These are phyloP conservation scores for Branchellion lobata DNA, from an alignment of 2,888 invertebrate genomes.

Conservation along the genomic window DNA sequence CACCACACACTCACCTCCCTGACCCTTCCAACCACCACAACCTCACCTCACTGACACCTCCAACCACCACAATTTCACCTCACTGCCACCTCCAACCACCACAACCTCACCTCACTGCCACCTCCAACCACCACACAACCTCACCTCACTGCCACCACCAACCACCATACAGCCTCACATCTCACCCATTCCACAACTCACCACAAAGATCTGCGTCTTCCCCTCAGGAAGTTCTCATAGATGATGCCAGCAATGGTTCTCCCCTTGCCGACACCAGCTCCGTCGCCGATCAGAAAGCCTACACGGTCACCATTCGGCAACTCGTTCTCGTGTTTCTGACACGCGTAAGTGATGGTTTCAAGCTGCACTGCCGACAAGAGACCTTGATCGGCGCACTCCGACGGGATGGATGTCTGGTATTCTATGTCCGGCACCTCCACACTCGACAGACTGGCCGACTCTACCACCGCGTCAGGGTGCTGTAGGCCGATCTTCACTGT, in stretches of 20 bases:
- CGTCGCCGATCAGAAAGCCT: conserved; percentile 95
- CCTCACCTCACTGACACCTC: too few relatives aligned
- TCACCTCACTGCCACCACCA: too few relatives aligned
- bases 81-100: too few relatives aligned
- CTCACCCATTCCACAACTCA: too few relatives aligned
- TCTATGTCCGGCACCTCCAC: conserved; percentile 91
- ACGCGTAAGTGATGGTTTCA: conserved; percentile 94
- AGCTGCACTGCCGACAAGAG: conserved; percentile 90
- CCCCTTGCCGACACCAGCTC: conserved; percentile 69
- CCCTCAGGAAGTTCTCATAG: conserved; percentile 90
- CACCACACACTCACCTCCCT: too few relatives aligned
- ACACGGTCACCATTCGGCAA: conserved; percentile 85
- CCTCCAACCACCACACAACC: too few relatives aligned
- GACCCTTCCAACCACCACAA: too few relatives aligned
- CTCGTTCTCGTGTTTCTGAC: conserved; percentile 88
- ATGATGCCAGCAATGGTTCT: conserved; percentile 96
- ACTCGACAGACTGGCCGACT: conserved; percentile 93
- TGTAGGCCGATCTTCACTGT: conserved; percentile 50
- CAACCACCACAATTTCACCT: too few relatives aligned
- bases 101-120: too few relatives aligned
- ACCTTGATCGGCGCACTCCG: conserved; percentile 76
- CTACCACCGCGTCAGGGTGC: conserved; percentile 98
- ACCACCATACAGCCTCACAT: too few relatives aligned
- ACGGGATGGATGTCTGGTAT: conserved; percentile 73
- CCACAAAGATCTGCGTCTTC: conserved; percentile 94